Evolutionary conservation across 1,140 invertebrate species (phyloP), one percentile per base, ranked within the genome.

Genomic region (Bombus breviceps): DNA sequence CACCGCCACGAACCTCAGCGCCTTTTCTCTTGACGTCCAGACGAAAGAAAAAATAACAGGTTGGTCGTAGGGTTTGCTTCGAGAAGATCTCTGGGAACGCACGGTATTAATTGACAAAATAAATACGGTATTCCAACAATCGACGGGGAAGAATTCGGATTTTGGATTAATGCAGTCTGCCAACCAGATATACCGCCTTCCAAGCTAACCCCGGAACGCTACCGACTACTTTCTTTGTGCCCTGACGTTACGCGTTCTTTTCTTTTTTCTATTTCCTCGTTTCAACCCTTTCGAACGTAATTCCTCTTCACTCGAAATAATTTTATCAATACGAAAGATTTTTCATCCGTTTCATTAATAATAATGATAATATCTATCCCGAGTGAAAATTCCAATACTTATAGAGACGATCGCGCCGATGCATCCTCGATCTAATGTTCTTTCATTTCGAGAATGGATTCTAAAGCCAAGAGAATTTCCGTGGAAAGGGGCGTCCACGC

Each of bases 61-160:
- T 74, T 57, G 41, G 66, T 59, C 62, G 28, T 13, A 39, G 66
- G 32, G 62, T 34, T 80, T 77, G 78, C 80, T 39, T 39, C 47
- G 69, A 69, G 28, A 43, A 68, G 73, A 34, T 77, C 43, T 18
- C 32, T 71, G 74, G 22, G 74, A 84, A 78, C 74, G 69, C 89
- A 77, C 72, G 71, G 88, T 89, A 92, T 92, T 92, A 90, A 93
- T 92, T 92, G 85, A 59, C 75, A 81, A 92, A 89, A 87, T 88
- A 88, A 91, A 92, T 91, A 82, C 86, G 85, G 87, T 86, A 80
- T 80, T 72, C 53, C 59, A 64, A 28, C 71, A 32, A 53, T 66
- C 47, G 74, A 66, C 71, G 22, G 47, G 62, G 22, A 69, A 83
- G 69, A 77, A 83, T 71, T 47, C 71, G 37, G 71, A 71, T 74